phyloP scores from a whole-genome alignment of 2,113 vertebrate genomes.

The Psittacula cyanocephala region DNA sequence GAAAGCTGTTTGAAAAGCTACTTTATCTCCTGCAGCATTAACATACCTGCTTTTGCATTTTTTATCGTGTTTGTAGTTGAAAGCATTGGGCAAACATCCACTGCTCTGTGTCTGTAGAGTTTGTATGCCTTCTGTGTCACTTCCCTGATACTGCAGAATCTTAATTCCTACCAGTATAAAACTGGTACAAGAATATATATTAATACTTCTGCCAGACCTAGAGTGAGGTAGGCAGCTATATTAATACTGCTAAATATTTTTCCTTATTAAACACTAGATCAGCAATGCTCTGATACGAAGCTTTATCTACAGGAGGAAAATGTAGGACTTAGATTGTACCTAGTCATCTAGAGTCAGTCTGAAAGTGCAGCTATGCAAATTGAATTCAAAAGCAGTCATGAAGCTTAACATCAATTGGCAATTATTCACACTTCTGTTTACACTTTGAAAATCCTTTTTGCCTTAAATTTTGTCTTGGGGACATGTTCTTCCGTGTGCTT shows the following conservation, averaged over 20 bases:
- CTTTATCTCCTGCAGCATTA: background rate
- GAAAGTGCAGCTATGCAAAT: background rate
- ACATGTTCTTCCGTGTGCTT: background rate
- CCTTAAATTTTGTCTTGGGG: background rate
- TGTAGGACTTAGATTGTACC: background rate
- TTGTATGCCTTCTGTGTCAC: background rate
- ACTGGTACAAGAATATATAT: background rate
- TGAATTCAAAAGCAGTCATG: background rate
- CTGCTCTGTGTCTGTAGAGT: background rate
- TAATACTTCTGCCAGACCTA: background rate
- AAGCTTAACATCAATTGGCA: background rate
- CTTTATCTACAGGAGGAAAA: background rate
- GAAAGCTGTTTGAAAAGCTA: background rate
- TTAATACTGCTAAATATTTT: background rate
- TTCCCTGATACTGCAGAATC: background rate
- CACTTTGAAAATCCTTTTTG: conserved; percentile 1
- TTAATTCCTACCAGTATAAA: background rate
- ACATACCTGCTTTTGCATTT: background rate
- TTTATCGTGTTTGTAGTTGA: background rate
- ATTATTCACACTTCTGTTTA: conserved; percentile 12
- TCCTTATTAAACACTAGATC: background rate
- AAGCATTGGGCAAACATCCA: background rate
- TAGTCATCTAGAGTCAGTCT: background rate
- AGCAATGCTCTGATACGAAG: background rate
- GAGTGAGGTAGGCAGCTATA: background rate